Conservation (phyloP, 1,140 invertebrate genomes). For the Steinernema khuongi region DNA sequence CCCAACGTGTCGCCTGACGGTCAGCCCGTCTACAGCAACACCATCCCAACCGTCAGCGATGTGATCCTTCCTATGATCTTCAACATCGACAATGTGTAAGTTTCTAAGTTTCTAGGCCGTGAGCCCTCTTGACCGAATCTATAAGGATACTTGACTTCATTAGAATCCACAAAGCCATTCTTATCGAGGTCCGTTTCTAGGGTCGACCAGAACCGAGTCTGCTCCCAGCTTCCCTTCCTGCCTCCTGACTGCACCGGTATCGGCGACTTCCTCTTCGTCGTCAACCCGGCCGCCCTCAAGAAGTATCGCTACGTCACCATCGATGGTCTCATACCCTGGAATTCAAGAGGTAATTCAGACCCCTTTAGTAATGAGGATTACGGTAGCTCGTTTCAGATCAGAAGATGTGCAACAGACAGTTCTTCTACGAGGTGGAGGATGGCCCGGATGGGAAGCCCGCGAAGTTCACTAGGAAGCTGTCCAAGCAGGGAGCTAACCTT, state of each 20-base stretch:
- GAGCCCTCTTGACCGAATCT: no score
- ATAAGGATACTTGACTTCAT: no score
- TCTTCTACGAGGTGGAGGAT: background rate
- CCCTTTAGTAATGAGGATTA: background rate
- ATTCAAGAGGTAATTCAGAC: background rate
- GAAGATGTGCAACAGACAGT: conserved; percentile 12
- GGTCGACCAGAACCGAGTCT: background rate
- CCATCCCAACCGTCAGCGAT: background rate
- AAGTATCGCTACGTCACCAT: conserved; percentile 5
- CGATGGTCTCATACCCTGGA: background rate
- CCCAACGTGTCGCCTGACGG: background rate
- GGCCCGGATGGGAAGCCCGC: background rate
- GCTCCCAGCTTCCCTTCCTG: background rate
- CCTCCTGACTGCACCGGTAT: conserved; percentile 6
- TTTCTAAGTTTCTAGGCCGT: background rate
- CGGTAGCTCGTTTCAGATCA: background rate
- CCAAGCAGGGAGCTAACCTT: background rate
- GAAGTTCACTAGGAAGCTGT: background rate
- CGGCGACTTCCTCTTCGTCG: background rate
- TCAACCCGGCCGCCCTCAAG: background rate
- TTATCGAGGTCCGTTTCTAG: background rate
- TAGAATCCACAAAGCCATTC: no score
- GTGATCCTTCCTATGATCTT: background rate
- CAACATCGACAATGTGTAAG: background rate
- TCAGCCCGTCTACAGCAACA: conserved; percentile 2